phyloP scores from a whole-genome alignment of 2,113 vertebrate genomes.

The Chloropsis hardwickii region DNA sequence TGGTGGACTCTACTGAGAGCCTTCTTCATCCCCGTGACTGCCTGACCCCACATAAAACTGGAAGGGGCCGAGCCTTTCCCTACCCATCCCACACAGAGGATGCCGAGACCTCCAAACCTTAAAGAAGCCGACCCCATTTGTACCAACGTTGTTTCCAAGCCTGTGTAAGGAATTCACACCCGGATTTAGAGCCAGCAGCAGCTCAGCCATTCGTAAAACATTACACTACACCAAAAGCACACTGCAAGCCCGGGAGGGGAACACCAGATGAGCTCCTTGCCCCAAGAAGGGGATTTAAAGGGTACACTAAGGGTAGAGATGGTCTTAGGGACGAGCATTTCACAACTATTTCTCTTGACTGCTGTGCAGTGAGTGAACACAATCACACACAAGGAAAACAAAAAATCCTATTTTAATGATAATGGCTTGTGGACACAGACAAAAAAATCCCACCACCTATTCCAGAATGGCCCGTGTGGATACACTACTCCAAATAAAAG shows the following conservation, averaged over 20 bases:
- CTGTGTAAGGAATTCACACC: neutral
- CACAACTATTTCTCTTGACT: neutral
- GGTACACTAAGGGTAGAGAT: neutral
- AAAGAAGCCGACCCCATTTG: neutral
- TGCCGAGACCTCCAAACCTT: neutral
- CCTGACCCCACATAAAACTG: slow-evolving; percentile 72
- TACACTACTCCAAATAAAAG: neutral
- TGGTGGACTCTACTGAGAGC: slow-evolving; percentile 72
- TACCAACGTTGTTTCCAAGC: neutral
- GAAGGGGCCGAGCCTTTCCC: slow-evolving; percentile 33
- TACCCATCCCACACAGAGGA: neutral
- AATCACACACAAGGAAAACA: neutral
- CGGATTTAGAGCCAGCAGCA: neutral
- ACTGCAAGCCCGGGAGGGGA: neutral
- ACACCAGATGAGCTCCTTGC: neutral
- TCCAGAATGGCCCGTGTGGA: neutral
- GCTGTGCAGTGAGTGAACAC: neutral
- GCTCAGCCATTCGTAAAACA: neutral
- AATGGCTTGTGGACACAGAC: neutral
- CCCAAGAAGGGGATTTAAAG: neutral
- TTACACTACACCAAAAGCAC: neutral
- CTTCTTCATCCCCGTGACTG: slow-evolving; percentile 61
- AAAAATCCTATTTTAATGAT: neutral
- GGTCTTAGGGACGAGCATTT: neutral
- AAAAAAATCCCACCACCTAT: neutral